Evolutionary conservation across 2,797 vertebrate genomes (phyloP).

Genomic region (Oreonectes daqikongensis): DNA sequence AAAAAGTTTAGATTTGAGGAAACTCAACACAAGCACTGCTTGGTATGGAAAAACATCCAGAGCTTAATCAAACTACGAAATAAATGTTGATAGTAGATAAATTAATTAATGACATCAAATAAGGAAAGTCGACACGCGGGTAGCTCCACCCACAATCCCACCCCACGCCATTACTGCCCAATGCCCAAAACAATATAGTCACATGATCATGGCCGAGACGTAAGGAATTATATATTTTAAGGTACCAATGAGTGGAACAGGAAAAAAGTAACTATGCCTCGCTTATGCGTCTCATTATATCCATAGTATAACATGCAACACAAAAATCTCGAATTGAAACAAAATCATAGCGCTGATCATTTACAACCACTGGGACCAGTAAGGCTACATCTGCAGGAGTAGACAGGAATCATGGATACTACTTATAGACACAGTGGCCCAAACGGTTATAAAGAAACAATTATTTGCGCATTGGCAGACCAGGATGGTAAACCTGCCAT

Average conservation of each 20-base stretch:
- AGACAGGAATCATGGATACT: neutral
- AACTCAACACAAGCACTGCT: slow-evolving; percentile 1
- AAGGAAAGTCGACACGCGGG: neutral
- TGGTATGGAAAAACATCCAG: neutral
- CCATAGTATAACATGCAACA: slow-evolving; percentile 17
- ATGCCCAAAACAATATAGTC: neutral
- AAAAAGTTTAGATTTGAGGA: neutral
- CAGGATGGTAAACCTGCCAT: neutral
- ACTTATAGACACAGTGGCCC: neutral
- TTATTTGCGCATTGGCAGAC: slow-evolving; percentile 23
- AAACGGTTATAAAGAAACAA: slow-evolving; percentile 26
- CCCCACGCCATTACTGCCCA: neutral
- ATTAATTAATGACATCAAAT: slow-evolving; percentile 4
- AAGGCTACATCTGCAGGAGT: slow-evolving; percentile 13
- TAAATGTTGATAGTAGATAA: neutral
- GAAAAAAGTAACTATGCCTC: neutral
- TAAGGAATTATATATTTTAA: neutral
- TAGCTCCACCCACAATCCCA: neutral
- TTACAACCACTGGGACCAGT: neutral
- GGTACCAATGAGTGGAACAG: neutral
- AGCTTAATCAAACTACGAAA: neutral
- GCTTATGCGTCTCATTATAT: slow-evolving; percentile 8
- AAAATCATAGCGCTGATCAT: neutral
- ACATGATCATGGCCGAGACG: neutral
- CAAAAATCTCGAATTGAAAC: neutral